Evolutionary conservation across 2,797 vertebrate species (phyloP).

Genomic region (Lepilemur ruficaudatus): DNA sequence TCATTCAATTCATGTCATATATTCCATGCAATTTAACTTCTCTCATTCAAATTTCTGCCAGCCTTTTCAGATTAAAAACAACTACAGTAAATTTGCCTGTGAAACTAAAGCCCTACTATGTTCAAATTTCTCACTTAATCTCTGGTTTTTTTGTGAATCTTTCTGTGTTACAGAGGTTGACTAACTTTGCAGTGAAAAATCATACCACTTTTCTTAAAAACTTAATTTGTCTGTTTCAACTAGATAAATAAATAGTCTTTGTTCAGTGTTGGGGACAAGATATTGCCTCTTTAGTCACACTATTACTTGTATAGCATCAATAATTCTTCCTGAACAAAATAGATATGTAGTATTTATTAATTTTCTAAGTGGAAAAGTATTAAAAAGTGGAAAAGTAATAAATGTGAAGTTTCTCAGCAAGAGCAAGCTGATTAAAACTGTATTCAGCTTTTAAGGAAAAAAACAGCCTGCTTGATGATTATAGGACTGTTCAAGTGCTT

Average conservation of each 20-base stretch:
- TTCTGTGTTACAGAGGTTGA: not conserved
- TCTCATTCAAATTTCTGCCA: not conserved
- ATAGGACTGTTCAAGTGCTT: not conserved
- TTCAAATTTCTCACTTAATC: not conserved
- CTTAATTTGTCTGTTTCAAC: not conserved
- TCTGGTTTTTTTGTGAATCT: conserved; percentile 25
- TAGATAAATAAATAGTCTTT: not conserved
- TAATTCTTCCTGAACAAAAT: conserved; percentile 8
- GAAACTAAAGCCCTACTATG: not conserved
- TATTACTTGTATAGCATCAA: not conserved
- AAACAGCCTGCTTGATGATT: not conserved
- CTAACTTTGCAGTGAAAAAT: not conserved
- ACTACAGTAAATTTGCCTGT: not conserved
- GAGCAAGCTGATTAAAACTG: not conserved
- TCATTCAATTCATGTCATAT: not conserved
- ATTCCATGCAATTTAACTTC: not conserved
- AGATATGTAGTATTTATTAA: conserved; percentile 34
- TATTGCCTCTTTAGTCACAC: not conserved
- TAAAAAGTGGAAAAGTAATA: conserved; percentile 13
- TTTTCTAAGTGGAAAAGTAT: conserved; percentile 5
- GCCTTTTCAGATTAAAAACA: not conserved
- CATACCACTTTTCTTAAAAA: conserved; percentile 17
- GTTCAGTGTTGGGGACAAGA: not conserved
- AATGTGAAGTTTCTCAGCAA: conserved; percentile 37
- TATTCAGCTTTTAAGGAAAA: conserved; percentile 12